Evolutionary conservation across 1,140 invertebrate genomes (phyloP), one percentile per base, ranked within the genome.

Genomic region (Trichonephila inaurata): DNA sequence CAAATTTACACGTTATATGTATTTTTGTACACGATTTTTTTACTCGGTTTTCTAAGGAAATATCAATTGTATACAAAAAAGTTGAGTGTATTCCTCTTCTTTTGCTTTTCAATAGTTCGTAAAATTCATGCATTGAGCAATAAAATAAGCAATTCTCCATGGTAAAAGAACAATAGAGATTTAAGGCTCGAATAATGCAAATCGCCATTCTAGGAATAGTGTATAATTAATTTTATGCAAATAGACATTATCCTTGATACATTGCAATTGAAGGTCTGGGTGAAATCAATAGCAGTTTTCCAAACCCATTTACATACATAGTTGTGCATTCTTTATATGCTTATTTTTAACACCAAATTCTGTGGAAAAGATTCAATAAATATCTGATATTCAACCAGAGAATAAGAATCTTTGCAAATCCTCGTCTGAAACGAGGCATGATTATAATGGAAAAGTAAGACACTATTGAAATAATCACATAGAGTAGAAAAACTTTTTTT

Each of bases 211-310:
- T 60, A 19, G 40, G 85, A 40, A 62, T 16, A 28, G 58, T 40
- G 19, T 60, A 87, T 87, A 87, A 87, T 87, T 87, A 87, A 64
- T 87, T 87, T 87, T 87, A 87, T 87, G 85, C 85, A 19, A 64
- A 87, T 87, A 87, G 28, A 40, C 58, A 28, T 24, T 62, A 33
- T 64, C 85, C 61, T 61, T 87, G 18, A 16, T 87, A 28, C n/a
- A 33, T 33, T 62, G 6, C n/a, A 0, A 19, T 21, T 24, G 24
- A 40, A 40, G 10, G 51, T 51, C 51, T 51, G 51, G 51, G 2
- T 10, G 51, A 64, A 64, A 87, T 87, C 85, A 87, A 87, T 87
- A 40, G 16, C 28, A 33, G 62, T 87, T 87, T 87, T 87, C 28
- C 24, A 3, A 33, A n/a, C 14, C 19, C n/a, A 87, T 87, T 28